Percentiles rank a stretch among this genome's conserved stretches.
Evolutionary conservation across 2,113 vertebrate genomes (phyloP).

Genomic region (Pteropus alecto): DNA sequence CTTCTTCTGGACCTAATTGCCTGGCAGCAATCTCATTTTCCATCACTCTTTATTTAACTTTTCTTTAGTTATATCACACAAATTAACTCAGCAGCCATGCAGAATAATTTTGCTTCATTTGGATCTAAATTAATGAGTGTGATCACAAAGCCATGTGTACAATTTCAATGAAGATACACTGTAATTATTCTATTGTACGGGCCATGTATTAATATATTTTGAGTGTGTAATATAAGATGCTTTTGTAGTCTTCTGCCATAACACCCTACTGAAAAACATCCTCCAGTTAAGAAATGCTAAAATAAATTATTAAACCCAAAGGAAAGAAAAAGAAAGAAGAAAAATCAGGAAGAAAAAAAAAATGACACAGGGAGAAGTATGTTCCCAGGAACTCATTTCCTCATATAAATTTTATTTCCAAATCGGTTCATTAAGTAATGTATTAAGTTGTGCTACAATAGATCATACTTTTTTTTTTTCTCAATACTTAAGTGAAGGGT

Average conservation of each 20-base stretch:
- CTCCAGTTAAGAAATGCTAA: conserved; percentile 71
- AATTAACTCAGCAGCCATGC: conserved; percentile 75
- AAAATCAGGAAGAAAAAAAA: conserved; percentile 63
- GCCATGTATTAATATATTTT: conserved; percentile 73
- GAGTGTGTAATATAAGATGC: conserved; percentile 61
- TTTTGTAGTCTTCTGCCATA: conserved; percentile 78
- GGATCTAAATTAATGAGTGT: conserved; percentile 81
- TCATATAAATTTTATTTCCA: conserved; percentile 76
- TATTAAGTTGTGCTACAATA: conserved; percentile 51
- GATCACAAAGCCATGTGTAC: conserved; percentile 74
- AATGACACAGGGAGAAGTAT: conserved; percentile 67
- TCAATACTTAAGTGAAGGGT: conserved; percentile 57
- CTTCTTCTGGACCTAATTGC: conserved; percentile 11
- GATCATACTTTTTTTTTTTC: conserved; percentile 57
- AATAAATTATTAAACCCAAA: conserved; percentile 82
- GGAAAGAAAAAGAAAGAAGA: conserved; percentile 41
- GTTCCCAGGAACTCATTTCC: conserved; percentile 72
- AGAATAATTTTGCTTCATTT: conserved; percentile 77
- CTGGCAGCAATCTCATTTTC: conserved; percentile 57
- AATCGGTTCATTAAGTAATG: conserved; percentile 57
- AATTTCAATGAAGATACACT: conserved; percentile 73
- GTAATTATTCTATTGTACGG: conserved; percentile 60
- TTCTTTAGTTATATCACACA: conserved; percentile 71
- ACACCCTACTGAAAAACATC: conserved; percentile 74
- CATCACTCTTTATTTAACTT: conserved; percentile 70